Evolutionary conservation across 2,113 vertebrate species (phyloP), one percentile per base, ranked within the genome.

Genomic region (Lagopus leucura): DNA sequence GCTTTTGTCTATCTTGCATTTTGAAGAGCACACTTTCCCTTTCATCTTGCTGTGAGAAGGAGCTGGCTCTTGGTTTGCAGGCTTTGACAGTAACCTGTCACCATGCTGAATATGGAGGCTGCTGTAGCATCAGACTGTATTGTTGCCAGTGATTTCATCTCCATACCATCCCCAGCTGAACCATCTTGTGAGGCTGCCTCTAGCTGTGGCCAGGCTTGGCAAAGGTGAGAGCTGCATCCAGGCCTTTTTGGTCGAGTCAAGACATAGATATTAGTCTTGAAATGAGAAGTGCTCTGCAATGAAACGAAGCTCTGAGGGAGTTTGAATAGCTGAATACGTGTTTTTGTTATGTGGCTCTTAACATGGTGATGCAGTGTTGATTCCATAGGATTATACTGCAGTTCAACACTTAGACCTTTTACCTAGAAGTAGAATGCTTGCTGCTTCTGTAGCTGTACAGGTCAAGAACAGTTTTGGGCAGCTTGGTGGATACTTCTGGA

Each of bases 311-410:
- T 38, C 27, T 71, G 38, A 19, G 54, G 60, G 9, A 15, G 4
- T 67, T 88, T 10, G n/a, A 13, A 50, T 40, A 87, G 12, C 52
- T 32, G 28, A 73, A 18, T 36, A 1, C 0, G 1, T 55, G 0
- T 28, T 61, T 30, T 30, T 54, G 13, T 58, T 72, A 2, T 0
- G 0, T 73, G 1, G 1, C 14, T 82, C 20, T 2, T 32, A 5
- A 47, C 10, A 3, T 28, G 50, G 32, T 60, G 65, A 7, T 67
- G 24, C 8, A 2, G 25, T 4, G 64, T 76, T 82, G 34, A 12
- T 43, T 73, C 34, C 10, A 6, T 36, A 7, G 34, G 32, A 42
- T 13, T 21, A 2, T 45, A 6, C 11, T 32, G 22, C 25, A 48
- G 18, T 61, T 36, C 63, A 24, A 6, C 2, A 34, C 50, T 66